Conservation (phyloP, 2,113 vertebrate species). For the Electrona antarctica region DNA sequence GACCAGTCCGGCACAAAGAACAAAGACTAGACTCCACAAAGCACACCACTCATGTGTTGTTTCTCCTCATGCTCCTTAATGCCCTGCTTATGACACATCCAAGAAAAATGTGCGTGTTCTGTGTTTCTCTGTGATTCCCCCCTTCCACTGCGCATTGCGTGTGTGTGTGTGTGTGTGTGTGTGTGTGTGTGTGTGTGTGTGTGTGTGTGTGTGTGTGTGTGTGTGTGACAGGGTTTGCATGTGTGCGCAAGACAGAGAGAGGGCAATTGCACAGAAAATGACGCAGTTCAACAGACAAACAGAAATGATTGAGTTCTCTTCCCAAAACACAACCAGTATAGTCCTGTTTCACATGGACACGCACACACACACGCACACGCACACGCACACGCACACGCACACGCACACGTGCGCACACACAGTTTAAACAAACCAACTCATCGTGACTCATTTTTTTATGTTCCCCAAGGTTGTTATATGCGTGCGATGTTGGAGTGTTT, state of each 20-base stretch:
- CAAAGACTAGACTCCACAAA: conserved; percentile 41
- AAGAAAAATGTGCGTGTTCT: conserved; percentile 21
- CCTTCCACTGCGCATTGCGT: not conserved
- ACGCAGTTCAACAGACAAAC: conserved; percentile 51
- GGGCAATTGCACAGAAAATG: conserved; percentile 14
- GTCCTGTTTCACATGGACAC: conserved; percentile 48
- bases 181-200: conserved; percentile 25
- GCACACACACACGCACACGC: conserved; percentile 10
- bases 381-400: conserved; percentile 28
- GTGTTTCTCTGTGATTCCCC: not conserved
- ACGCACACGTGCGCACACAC: conserved; percentile 29
- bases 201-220: conserved; percentile 14
- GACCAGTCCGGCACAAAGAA: conserved; percentile 1
- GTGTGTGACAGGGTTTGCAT: conserved; percentile 17
- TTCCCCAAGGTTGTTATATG: no score
- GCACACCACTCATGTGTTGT: not conserved
- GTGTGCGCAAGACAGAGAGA: no score
- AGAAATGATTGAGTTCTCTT: conserved; percentile 57
- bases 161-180: conserved; percentile 31
- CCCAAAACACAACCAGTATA: conserved; percentile 68
- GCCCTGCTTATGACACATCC: conserved; percentile 35
- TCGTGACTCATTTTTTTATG: not conserved
- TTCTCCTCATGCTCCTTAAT: conserved; percentile 10
- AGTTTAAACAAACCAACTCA: not conserved
- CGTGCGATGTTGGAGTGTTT: no score